A percentile compares a stretch with the other conserved stretches of the same genome.
Conservation (phyloP, 2,113 vertebrate species). For the Phylloscopus trochilus region DNA sequence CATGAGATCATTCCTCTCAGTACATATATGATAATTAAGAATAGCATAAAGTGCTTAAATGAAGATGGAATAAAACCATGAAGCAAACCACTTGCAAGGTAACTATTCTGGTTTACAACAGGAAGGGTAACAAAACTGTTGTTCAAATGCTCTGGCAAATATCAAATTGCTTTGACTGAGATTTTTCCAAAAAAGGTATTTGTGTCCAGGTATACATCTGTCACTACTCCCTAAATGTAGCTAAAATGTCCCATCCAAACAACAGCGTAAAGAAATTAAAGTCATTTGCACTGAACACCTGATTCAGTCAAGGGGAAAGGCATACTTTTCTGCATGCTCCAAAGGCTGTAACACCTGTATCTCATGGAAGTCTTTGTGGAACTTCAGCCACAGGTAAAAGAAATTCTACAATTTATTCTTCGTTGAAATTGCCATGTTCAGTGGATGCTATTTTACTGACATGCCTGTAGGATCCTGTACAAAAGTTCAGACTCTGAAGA, state of each 20-base stretch:
- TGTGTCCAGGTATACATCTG: accelerated
- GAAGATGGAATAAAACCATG: not conserved
- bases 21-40: not conserved
- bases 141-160: not conserved
- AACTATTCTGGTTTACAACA: not conserved
- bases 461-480: not conserved
- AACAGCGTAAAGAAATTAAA: not conserved
- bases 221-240: not conserved
- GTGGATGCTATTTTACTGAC: not conserved
- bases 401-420: not conserved
- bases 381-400: not conserved
- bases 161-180: not conserved
- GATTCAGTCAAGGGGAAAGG: not conserved
- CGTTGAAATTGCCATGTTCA: not conserved
- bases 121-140: not conserved
- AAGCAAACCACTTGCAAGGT: not conserved
- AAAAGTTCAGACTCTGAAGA: not conserved
- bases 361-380: not conserved
- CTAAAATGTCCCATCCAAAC: not conserved
- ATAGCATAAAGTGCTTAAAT: not conserved
- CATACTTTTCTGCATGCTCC: not conserved
- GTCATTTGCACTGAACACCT: not conserved
- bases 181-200: not conserved
- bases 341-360: not conserved
- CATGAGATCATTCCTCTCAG: not conserved